A percentile compares a stretch with the other conserved stretches of the same genome.
These are phyloP conservation scores for Melanaphis sacchari DNA, from an alignment of 1,140 invertebrate species.

Conservation along the genomic window DNA sequence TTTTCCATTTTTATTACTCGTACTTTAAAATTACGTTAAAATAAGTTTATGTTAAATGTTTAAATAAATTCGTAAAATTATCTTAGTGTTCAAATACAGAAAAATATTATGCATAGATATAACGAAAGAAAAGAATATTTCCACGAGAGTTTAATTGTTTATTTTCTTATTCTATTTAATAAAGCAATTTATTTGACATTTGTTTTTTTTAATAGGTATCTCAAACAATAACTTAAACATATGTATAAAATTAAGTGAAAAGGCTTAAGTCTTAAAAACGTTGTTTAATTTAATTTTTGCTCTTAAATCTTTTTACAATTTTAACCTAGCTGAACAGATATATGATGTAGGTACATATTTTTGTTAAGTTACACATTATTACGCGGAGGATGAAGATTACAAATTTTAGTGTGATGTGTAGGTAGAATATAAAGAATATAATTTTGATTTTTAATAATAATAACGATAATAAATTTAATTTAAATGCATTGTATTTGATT, in stretches of 20 bases:
- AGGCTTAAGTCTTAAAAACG: not conserved
- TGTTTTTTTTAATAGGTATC: not conserved
- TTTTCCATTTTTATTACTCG: not conserved
- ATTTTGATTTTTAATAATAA: conserved; percentile 3
- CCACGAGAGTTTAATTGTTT: not conserved
- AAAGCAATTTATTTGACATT: not conserved
- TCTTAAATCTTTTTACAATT: not conserved
- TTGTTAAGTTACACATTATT: not conserved
- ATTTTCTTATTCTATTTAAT: not conserved
- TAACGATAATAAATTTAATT: not conserved
- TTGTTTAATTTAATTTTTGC: not conserved
- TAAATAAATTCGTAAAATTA: not conserved
- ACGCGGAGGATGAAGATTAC: not conserved
- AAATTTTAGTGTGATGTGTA: not conserved
- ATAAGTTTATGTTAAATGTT: not conserved
- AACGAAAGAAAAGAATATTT: not conserved
- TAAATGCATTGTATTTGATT: conserved; percentile 23
- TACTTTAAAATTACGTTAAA: not conserved
- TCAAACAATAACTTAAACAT: not conserved
- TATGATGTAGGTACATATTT: not conserved
- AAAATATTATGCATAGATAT: not conserved
- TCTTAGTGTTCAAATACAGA: not conserved
- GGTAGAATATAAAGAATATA: not conserved
- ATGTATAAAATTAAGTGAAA: not conserved
- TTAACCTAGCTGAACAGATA: not conserved